These are phyloP conservation scores for Gorsachius goisagi DNA, from an alignment of 2,113 vertebrate species.

Conservation along the genomic window DNA sequence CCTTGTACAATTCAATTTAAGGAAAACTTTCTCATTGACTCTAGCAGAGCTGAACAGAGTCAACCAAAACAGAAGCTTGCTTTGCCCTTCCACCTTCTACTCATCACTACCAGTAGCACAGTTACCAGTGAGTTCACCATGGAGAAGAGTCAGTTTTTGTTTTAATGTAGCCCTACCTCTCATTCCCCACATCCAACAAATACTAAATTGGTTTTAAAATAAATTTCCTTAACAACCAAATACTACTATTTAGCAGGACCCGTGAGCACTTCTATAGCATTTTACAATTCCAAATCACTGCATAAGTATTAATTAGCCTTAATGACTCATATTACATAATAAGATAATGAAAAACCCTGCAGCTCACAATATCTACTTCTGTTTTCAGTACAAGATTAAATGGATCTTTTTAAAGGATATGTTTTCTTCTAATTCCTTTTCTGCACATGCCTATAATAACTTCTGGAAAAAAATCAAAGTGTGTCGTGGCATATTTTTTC, in stretches of 20 bases:
- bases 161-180: neutral
- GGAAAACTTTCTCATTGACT: neutral
- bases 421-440: neutral
- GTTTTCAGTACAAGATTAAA: slow-evolving; percentile 48
- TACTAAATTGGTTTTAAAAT: slow-evolving; percentile 3
- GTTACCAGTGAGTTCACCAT: neutral
- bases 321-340: slow-evolving; percentile 61
- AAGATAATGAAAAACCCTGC: slow-evolving; percentile 57
- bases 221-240: slow-evolving; percentile 28
- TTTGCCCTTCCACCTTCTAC: neutral
- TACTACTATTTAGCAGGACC: slow-evolving; percentile 49
- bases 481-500: neutral
- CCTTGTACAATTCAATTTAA: neutral
- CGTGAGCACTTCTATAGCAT: slow-evolving; percentile 14
- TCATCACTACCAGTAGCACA: neutral
- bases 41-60: neutral
- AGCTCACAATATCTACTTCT: slow-evolving; percentile 44
- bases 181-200: neutral
- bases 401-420: slow-evolving; percentile 9
- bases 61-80: neutral
- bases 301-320: slow-evolving; percentile 60
- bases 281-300: slow-evolving; percentile 29
- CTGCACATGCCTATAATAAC: neutral
- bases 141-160: neutral
- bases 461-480: neutral